Percentiles rank a stretch among this genome's conserved stretches.
phyloP scores from a whole-genome alignment of 2,797 vertebrate genomes.

The Erethizon dorsatum region DNA sequence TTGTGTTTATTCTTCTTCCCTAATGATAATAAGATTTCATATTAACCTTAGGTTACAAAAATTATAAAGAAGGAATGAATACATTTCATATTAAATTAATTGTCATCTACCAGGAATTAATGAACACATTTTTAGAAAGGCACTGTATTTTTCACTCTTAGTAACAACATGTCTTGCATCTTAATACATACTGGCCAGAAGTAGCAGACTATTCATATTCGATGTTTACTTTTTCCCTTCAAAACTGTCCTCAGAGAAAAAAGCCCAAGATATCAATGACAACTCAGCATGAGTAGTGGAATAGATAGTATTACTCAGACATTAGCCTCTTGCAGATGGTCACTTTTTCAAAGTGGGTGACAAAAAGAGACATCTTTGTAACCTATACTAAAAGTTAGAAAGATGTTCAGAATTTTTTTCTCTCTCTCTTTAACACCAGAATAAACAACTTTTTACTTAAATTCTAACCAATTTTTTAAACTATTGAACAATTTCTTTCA shows the following conservation, averaged over 20 bases:
- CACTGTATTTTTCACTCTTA: not conserved
- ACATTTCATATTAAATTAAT: slow-evolving; percentile 25
- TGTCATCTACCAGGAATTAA: slow-evolving; percentile 28
- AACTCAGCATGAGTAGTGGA: not conserved
- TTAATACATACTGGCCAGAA: not conserved
- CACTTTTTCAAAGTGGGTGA: not conserved
- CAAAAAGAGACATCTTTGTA: slow-evolving; percentile 42
- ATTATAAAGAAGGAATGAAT: not conserved
- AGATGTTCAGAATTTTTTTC: not conserved
- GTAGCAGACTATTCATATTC: not conserved
- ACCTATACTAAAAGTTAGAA: not conserved
- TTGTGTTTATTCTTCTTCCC: slow-evolving; percentile 24
- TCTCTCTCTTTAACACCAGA: not conserved
- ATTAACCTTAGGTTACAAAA: slow-evolving; percentile 55
- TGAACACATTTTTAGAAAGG: slow-evolving; percentile 31
- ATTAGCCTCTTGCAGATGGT: not conserved
- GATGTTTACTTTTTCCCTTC: slow-evolving; percentile 41
- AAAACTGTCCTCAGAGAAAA: slow-evolving; percentile 18
- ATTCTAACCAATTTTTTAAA: not conserved
- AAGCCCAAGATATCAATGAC: not conserved
- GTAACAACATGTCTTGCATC: not conserved
- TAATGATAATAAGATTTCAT: not conserved
- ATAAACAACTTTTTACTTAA: slow-evolving; percentile 11
- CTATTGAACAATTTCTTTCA: not conserved
- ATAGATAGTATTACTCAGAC: not conserved